These are phyloP conservation scores for Aromia moschata DNA, from an alignment of 2,888 invertebrate species.

Conservation along the genomic window DNA sequence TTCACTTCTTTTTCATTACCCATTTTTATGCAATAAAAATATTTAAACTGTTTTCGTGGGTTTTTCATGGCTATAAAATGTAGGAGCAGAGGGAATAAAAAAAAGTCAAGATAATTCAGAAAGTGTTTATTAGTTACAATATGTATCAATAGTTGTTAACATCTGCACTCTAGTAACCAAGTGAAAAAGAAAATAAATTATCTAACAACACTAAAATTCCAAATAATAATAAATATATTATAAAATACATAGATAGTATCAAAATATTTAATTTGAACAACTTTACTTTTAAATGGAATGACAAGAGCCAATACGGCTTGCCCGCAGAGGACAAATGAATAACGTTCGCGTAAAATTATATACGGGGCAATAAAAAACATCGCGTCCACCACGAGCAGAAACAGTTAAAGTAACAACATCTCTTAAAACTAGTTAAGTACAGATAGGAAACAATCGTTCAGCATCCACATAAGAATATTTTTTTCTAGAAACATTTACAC, in stretches of 20 bases:
- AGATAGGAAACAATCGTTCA: slow-evolving; percentile 31
- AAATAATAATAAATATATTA: slow-evolving; percentile 40
- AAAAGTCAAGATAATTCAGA: slow-evolving; percentile 43
- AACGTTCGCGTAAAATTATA: slow-evolving; percentile 6
- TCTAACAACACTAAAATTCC: slow-evolving; percentile 25
- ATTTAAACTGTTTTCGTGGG: no score
- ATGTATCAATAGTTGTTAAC: slow-evolving; percentile 56
- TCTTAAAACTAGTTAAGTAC: slow-evolving; percentile 47
- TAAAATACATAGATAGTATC: slow-evolving; percentile 47
- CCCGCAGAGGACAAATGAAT: not conserved
- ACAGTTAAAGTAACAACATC: slow-evolving; percentile 34
- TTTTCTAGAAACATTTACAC: no score
- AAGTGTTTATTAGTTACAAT: slow-evolving; percentile 57
- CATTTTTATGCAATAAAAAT: no score
- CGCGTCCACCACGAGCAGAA: slow-evolving; percentile 30
- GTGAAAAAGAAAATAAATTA: slow-evolving; percentile 38
- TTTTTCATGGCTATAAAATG: no score
- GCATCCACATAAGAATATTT: slow-evolving; percentile 18
- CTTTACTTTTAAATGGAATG: slow-evolving; percentile 49
- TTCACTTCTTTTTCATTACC: no score
- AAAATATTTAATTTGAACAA: slow-evolving; percentile 42
- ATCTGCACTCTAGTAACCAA: slow-evolving; percentile 54
- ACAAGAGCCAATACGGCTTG: slow-evolving; percentile 38
- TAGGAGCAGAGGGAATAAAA: no score
- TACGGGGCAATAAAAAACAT: slow-evolving; percentile 18